Evolutionary conservation across 2,888 invertebrate genomes (phyloP).

Genomic region (Nysson spinosus): DNA sequence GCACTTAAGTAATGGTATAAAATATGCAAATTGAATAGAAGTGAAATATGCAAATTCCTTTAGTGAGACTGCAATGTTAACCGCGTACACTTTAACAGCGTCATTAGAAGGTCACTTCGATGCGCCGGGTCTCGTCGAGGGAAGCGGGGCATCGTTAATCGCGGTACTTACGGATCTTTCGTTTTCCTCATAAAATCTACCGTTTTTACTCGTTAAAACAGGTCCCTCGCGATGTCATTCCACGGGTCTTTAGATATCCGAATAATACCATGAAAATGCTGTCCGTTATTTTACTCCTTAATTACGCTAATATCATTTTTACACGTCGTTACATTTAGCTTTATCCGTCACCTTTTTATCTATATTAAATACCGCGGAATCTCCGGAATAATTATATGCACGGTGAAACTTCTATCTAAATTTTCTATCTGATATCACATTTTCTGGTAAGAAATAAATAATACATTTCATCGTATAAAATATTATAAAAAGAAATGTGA

Average conservation of each 20-base stretch:
- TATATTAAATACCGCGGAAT: too few relatives aligned
- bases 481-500: too few relatives aligned
- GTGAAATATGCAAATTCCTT: conserved; percentile 31
- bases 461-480: too few relatives aligned
- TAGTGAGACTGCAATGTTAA: conserved; percentile 32
- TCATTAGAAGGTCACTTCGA: conserved; percentile 44
- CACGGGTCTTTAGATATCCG: conserved; percentile 19
- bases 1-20: neutral
- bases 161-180: conserved; percentile 4
- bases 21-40: conserved; percentile 11
- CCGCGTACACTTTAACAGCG: conserved; percentile 39
- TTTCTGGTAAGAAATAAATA: too few relatives aligned
- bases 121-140: conserved; percentile 11
- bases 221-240: conserved; percentile 10
- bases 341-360: too few relatives aligned
- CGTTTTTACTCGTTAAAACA: conserved; percentile 21
- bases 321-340: too few relatives aligned
- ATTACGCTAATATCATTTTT: conserved; percentile 14
- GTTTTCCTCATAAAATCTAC: conserved; percentile 4
- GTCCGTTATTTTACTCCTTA: conserved; percentile 8
- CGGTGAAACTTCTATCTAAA: too few relatives aligned
- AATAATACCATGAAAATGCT: neutral
- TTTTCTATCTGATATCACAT: too few relatives aligned
- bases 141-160: conserved; percentile 35
- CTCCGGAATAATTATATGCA: too few relatives aligned